Percentiles rank a stretch among this genome's conserved stretches.
phyloP scores from a whole-genome alignment of 2,797 vertebrate species.

The Gallinago nigripennis region DNA sequence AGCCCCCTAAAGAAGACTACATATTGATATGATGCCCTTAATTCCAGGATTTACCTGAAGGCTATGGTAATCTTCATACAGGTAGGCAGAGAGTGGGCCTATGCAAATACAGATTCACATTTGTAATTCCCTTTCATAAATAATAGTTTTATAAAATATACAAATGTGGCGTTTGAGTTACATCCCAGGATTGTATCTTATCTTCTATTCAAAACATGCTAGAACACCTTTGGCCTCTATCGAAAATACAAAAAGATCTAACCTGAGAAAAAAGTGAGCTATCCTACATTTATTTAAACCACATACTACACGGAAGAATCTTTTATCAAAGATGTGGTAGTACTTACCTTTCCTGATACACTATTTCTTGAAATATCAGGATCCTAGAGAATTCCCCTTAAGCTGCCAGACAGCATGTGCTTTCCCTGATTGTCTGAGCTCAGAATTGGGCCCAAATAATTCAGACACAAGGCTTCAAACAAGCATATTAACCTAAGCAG shows the following conservation, averaged over 20 bases:
- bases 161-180: not conserved
- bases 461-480: not conserved
- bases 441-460: not conserved
- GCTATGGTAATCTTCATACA: not conserved
- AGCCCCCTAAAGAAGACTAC: not conserved
- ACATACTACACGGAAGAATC: not conserved
- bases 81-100: not conserved
- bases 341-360: not conserved
- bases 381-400: slow-evolving; percentile 18
- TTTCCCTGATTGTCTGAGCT: not conserved
- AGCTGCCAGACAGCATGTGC: not conserved
- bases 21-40: not conserved
- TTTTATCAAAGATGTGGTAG: not conserved
- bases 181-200: not conserved
- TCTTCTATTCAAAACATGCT: not conserved
- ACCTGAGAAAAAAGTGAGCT: not conserved
- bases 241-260: slow-evolving; percentile 14
- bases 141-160: not conserved
- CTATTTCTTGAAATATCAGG: not conserved
- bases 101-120: not conserved
- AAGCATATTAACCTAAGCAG: not conserved
- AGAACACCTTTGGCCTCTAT: not conserved
- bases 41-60: slow-evolving; percentile 2
- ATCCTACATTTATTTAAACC: not conserved
- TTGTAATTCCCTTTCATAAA: not conserved